Conservation (phyloP, 2,797 vertebrate genomes). For the Lacerta bilineata region DNA sequence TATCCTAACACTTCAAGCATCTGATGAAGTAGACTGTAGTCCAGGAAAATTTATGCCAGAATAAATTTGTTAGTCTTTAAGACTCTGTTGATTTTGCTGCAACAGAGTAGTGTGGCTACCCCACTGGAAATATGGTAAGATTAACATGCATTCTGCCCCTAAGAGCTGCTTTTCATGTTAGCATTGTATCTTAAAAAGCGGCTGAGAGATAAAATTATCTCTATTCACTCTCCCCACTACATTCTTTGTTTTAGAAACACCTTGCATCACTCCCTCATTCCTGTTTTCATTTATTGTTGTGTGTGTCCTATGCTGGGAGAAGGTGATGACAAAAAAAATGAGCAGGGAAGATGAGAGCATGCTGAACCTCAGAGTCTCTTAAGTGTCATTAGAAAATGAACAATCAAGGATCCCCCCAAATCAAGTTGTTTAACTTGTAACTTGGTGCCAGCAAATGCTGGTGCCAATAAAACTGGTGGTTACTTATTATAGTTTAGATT, state of each 20-base stretch:
- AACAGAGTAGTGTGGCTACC: no score
- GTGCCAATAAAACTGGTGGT: neutral
- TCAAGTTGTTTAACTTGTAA: neutral
- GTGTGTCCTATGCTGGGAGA: neutral
- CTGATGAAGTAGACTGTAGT: no score
- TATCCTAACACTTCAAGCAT: no score
- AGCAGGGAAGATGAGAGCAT: neutral
- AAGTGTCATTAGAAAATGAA: neutral
- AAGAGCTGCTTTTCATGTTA: neutral
- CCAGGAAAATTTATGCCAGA: no score
- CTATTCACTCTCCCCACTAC: neutral
- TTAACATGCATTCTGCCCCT: neutral
- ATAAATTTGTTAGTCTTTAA: no score
- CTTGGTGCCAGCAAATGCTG: neutral
- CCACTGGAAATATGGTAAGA: no score
- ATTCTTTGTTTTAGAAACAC: neutral
- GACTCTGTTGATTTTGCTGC: no score
- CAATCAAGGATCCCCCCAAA: neutral
- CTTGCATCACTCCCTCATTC: neutral
- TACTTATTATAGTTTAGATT: neutral
- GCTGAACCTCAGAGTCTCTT: conserved; percentile 9
- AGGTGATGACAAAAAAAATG: neutral
- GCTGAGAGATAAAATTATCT: neutral
- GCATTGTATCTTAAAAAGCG: neutral
- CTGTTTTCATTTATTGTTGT: neutral